phyloP scores from a whole-genome alignment of 2,113 vertebrate species.

The Bothrops jararaca region DNA sequence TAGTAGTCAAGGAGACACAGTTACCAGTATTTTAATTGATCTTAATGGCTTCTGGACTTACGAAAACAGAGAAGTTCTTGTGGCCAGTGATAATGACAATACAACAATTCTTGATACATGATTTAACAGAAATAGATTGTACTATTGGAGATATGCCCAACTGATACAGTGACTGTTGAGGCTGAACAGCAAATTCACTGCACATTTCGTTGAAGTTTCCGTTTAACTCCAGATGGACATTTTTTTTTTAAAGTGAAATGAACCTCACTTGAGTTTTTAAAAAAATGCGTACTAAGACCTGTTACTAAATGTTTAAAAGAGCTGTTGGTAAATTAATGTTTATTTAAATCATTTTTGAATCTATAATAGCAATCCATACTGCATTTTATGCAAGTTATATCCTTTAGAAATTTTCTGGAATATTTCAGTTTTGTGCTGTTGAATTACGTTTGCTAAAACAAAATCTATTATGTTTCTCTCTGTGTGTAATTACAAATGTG shows the following conservation, averaged over 20 bases:
- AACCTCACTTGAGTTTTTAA: slow-evolving; percentile 22
- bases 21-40: slow-evolving; percentile 95
- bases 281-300: slow-evolving; percentile 24
- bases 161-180: slow-evolving; percentile 32
- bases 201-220: slow-evolving; percentile 44
- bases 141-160: slow-evolving; percentile 22
- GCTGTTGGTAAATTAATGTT: neutral
- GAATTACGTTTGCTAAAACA: neutral
- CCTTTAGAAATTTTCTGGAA: neutral
- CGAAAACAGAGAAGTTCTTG: slow-evolving; percentile 95
- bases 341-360: neutral
- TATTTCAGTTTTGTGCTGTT: neutral
- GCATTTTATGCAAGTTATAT: slow-evolving; percentile 14
- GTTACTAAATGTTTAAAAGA: neutral
- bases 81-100: slow-evolving; percentile 84
- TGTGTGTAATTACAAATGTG: neutral
- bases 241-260: neutral
- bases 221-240: slow-evolving; percentile 20
- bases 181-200: slow-evolving; percentile 34
- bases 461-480: neutral
- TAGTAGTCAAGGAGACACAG: slow-evolving; percentile 96
- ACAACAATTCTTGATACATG: slow-evolving; percentile 82
- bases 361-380: neutral
- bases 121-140: slow-evolving; percentile 53
- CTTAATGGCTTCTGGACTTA: slow-evolving; percentile 99